Base-by-base conservation (phyloP, 2,888 invertebrate species). In the Acrocera orbiculus region DNA sequence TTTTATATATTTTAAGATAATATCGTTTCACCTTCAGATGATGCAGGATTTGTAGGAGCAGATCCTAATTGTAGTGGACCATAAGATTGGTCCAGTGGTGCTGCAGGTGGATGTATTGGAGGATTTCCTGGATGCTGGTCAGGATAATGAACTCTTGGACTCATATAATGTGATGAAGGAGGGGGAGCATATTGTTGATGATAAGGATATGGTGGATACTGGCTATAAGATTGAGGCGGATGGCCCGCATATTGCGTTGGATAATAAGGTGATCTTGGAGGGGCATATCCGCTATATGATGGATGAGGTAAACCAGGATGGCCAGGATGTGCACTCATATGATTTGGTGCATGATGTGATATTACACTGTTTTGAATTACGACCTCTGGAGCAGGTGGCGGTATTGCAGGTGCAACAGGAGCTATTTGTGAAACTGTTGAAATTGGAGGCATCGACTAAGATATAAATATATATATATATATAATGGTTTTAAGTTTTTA, bases 181-280 rank as follows among this genome's bases (percentile, higher is more conserved):
- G 56, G 56, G 7, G 57, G 56, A 0, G 50, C 52, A 36, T 55
- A 58, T 3, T 55, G 56, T 28, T 58, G 58, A 42, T 60, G 61
- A 37, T 60, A 61, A 5, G 56, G 52, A 40, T 58, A 55, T 11
- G 58, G 57, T 16, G 52, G 44, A 34, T 59, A 51, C 38, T 57
- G 56, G 4, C 49, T 47, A 32, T 56, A 57, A 5, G 56, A 50
- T 39, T 58, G 54, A 5, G 57, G 49, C 8, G 61, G 57, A 44
- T 58, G 55, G 0, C 55, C 52, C 3, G 54, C 54, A 38, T 59
- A 61, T 35, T 59, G 62, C 7, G 60, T 56, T 39, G 58, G 55
- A 44, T 60, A 61, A 38, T 58, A 58, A 7, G 59, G 58, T 1
- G 58, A 49, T 4, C 60, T 49, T 1, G 55, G 48, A 6, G 58